phyloP scores from a whole-genome alignment of 2,113 vertebrate species.

The Cisticola juncidis region DNA sequence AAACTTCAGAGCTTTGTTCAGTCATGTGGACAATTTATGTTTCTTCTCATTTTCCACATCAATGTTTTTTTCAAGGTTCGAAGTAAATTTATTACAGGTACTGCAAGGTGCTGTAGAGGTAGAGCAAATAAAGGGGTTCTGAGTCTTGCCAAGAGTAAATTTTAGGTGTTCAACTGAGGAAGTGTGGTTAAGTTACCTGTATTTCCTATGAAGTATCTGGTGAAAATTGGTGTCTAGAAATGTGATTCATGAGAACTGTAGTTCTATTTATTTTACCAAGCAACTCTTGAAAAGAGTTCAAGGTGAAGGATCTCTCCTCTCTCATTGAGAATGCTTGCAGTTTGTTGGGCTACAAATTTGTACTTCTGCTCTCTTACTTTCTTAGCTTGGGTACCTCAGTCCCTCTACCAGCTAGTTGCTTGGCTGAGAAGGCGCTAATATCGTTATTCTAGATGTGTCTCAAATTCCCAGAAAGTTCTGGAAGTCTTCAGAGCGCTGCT shows the following conservation, averaged over 20 bases:
- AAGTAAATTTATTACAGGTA: not conserved
- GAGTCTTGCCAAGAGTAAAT: not conserved
- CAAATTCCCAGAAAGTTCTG: not conserved
- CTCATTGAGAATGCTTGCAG: not conserved
- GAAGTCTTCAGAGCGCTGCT: not conserved
- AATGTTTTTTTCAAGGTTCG: fast-evolving
- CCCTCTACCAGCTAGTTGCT: not conserved
- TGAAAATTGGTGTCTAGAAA: not conserved
- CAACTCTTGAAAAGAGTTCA: not conserved
- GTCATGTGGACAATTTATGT: not conserved
- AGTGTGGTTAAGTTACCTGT: not conserved
- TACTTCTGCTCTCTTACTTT: not conserved
- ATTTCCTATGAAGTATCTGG: not conserved
- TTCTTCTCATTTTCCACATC: not conserved
- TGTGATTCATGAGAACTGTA: not conserved
- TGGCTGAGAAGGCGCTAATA: not conserved
- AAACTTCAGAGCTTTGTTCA: not conserved
- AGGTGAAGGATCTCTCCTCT: not conserved
- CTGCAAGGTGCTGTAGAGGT: not conserved
- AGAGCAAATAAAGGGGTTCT: not conserved
- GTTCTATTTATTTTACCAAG: not conserved
- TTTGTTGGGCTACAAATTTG: not conserved
- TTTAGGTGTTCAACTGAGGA: not conserved
- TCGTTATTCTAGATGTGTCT: not conserved
- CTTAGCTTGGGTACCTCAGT: not conserved